Evolutionary conservation across 2,888 invertebrate species (phyloP).

Genomic region (Andricus quercusramuli): DNA sequence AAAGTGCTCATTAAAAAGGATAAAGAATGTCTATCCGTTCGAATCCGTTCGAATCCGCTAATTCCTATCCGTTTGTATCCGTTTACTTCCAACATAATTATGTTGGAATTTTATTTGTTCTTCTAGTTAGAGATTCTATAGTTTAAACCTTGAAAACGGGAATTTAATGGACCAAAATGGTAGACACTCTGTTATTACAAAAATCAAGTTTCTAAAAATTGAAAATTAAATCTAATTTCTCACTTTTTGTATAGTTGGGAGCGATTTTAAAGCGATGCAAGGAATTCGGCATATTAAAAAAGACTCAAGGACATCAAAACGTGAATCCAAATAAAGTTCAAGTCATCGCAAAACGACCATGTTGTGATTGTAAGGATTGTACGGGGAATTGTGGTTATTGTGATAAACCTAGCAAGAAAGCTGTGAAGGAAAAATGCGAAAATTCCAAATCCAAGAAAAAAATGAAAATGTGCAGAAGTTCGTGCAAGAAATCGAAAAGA

Average conservation of each 20-base stretch:
- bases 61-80: too few species aligned
- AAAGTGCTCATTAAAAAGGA: too few species aligned
- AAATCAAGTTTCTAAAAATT: background rate
- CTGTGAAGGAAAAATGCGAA: too few species aligned
- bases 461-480: background rate
- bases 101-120: too few species aligned
- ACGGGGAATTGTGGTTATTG: conserved; percentile 61
- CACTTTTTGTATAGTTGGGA: conserved; percentile 52
- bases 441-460: background rate
- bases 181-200: too few species aligned
- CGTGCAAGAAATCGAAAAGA: background rate
- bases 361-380: conserved; percentile 61
- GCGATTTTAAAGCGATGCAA: conserved; percentile 55
- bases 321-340: background rate
- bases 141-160: too few species aligned
- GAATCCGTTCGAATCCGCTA: too few species aligned
- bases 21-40: too few species aligned
- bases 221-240: background rate
- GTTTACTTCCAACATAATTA: too few species aligned
- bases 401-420: background rate
- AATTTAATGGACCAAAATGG: too few species aligned
- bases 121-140: too few species aligned
- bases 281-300: conserved; percentile 52
- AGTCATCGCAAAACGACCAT: conserved; percentile 46
- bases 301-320: background rate